A percentile compares a stretch with the other conserved stretches of the same genome.
phyloP scores from a whole-genome alignment of 1,140 invertebrate species.

The Ectropis grisescens region DNA sequence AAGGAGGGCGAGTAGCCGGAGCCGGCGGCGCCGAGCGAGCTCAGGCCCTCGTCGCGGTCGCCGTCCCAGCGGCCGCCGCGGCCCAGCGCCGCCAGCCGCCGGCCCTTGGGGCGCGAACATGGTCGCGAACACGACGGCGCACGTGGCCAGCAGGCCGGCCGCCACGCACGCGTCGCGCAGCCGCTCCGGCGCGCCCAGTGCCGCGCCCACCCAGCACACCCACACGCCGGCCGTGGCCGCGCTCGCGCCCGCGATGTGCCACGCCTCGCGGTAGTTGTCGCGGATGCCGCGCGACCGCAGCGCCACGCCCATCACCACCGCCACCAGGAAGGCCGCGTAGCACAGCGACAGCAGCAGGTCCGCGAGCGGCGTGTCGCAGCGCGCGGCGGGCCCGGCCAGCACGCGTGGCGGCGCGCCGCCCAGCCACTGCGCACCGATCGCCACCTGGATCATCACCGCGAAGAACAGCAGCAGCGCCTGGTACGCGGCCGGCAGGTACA shows the following conservation, averaged over 20 bases:
- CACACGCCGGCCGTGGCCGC: conserved; percentile 88
- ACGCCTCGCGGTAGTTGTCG: conserved; percentile 93
- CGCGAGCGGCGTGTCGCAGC: conserved; percentile 76
- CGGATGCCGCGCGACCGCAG: conserved; percentile 87
- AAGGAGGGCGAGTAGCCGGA: conserved; percentile 91
- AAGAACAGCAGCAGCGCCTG: conserved; percentile 91
- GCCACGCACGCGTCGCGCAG: conserved; percentile 90
- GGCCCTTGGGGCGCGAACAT: conserved; percentile 94
- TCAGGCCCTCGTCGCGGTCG: conserved; percentile 82
- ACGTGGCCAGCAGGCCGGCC: conserved; percentile 86
- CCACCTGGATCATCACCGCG: conserved; percentile 89
- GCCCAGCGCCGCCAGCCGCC: conserved; percentile 91
- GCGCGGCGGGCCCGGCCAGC: conserved; percentile 39
- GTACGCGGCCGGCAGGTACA: conserved; percentile 94
- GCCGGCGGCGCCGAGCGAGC: conserved; percentile 81
- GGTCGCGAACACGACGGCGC: conserved; percentile 86
- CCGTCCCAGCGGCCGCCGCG: conserved; percentile 83
- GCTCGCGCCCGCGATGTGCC: conserved; percentile 88
- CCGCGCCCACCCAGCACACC: conserved; percentile 85
- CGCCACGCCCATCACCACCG: conserved; percentile 87
- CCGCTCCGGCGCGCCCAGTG: conserved; percentile 80
- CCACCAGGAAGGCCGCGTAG: conserved; percentile 86
- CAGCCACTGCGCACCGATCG: conserved; percentile 90
- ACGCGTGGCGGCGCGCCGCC: conserved; percentile 77
- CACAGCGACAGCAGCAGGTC: conserved; percentile 84